These are phyloP conservation scores for Meloidogyne floridensis DNA, from an alignment of 1,140 invertebrate genomes.

Conservation along the genomic window DNA sequence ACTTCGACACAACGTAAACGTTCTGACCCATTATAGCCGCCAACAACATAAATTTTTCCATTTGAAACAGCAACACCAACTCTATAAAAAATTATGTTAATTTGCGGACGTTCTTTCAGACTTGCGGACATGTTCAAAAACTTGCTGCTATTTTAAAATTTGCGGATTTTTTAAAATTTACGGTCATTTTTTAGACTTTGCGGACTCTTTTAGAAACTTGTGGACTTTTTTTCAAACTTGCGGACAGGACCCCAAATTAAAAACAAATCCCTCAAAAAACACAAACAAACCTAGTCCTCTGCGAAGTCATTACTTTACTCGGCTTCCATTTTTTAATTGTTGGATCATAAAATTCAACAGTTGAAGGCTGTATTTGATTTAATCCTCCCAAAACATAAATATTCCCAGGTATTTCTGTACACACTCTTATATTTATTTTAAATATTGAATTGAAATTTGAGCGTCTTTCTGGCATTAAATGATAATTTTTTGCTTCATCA, in stretches of 20 bases:
- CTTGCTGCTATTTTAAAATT: too few relatives aligned
- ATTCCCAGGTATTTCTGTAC: slow-evolving; percentile 76
- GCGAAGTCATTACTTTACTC: slow-evolving; percentile 82
- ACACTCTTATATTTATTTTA: slow-evolving; percentile 76
- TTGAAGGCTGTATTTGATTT: slow-evolving; percentile 27
- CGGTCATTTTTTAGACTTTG: too few relatives aligned
- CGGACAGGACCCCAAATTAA: too few relatives aligned
- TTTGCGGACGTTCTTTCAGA: too few relatives aligned
- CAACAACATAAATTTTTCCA: slow-evolving; percentile 72
- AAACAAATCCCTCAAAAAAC: too few relatives aligned
- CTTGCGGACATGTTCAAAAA: too few relatives aligned
- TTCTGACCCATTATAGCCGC: slow-evolving; percentile 79
- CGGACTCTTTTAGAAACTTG: too few relatives aligned
- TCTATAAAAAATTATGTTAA: slow-evolving; percentile 67
- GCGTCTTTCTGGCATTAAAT: slow-evolving; percentile 81
- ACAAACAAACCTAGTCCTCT: slow-evolving; percentile 67
- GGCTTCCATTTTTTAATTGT: slow-evolving; percentile 76
- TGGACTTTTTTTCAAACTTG: too few relatives aligned
- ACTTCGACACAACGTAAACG: slow-evolving; percentile 80
- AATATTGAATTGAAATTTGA: slow-evolving; percentile 73
- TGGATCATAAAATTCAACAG: slow-evolving; percentile 82
- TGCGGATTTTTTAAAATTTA: too few relatives aligned
- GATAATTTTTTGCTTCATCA: slow-evolving; percentile 82
- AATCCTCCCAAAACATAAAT: slow-evolving; percentile 86
- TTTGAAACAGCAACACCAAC: slow-evolving; percentile 82